phyloP scores from a whole-genome alignment of 2,797 vertebrate genomes.

The Emys orbicularis region DNA sequence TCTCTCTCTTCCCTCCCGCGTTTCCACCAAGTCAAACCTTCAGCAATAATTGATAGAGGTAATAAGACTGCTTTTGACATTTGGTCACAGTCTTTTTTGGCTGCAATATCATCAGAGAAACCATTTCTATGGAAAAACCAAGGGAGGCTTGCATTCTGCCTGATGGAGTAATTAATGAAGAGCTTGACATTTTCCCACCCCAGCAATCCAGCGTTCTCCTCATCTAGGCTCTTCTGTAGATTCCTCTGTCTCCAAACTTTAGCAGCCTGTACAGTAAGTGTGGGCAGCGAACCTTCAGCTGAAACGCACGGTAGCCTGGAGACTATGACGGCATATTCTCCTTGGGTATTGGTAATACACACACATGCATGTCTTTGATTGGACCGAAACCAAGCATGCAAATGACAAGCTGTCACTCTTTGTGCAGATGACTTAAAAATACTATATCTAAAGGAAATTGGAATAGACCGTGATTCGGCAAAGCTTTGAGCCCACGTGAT shows the following conservation, averaged over 20 bases:
- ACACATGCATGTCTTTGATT: neutral
- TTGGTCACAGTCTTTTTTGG: neutral
- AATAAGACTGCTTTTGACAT: neutral
- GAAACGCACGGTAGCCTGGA: neutral
- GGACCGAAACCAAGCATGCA: neutral
- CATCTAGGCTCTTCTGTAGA: neutral
- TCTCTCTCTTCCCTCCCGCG: neutral
- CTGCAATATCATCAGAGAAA: neutral
- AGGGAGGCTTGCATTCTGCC: neutral
- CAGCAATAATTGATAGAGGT: neutral
- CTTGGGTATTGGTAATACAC: neutral
- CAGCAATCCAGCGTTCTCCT: fast-evolving
- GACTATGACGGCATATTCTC: neutral
- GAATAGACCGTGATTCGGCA: neutral
- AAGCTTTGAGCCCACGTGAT: neutral
- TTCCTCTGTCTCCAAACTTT: fast-evolving
- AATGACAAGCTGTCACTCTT: neutral
- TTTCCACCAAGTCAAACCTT: neutral
- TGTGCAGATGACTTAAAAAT: neutral
- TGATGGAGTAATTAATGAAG: fast-evolving
- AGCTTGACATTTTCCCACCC: neutral
- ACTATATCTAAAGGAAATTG: neutral
- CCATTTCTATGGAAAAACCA: neutral
- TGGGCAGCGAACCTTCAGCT: neutral
- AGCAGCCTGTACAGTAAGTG: neutral